Evolutionary conservation across 2,797 vertebrate species (phyloP).

Genomic region (Eutrigla gurnardus): DNA sequence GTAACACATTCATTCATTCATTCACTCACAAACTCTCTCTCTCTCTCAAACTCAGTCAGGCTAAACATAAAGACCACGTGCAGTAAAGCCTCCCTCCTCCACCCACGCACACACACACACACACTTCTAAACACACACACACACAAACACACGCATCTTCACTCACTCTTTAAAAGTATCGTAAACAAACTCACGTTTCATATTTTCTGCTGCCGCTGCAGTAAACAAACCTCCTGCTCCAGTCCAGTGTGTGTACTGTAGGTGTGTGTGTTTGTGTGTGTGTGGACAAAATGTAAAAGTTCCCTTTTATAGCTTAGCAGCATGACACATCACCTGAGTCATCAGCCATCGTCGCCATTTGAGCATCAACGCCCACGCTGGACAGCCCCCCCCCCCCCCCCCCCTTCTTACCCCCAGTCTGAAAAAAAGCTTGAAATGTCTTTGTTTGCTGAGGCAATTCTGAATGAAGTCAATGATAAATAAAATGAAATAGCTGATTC

Average conservation of each 20-base stretch:
- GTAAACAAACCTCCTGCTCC: conserved; percentile 64
- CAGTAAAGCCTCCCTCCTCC: conserved; percentile 2
- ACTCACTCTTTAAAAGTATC: conserved; percentile 28
- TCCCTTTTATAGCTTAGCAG: conserved; percentile 82
- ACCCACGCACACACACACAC: conserved; percentile 23
- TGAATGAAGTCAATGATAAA: conserved; percentile 19
- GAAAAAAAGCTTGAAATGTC: conserved; percentile 17
- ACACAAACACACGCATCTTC: conserved; percentile 24
- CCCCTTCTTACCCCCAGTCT: conserved; percentile 6
- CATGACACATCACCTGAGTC: conserved; percentile 86
- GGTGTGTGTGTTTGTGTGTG: conserved; percentile 64
- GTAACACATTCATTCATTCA: not conserved
- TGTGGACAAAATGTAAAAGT: conserved; percentile 81
- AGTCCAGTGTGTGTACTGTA: conserved; percentile 61
- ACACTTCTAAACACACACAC: conserved; percentile 13
- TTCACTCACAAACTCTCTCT: not conserved
- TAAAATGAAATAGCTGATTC: not conserved
- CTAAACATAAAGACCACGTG: conserved; percentile 55
- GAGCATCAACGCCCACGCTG: conserved; percentile 60
- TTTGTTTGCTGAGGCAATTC: conserved; percentile 42
- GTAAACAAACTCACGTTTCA: conserved; percentile 76
- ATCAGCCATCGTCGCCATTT: conserved; percentile 70
- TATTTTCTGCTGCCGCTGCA: conserved; percentile 55
- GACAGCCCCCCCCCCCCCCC: conserved; percentile 22
- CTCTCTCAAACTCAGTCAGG: conserved; percentile 2